Conservation (phyloP, 2,113 vertebrate genomes). For the Candoia aspera region DNA sequence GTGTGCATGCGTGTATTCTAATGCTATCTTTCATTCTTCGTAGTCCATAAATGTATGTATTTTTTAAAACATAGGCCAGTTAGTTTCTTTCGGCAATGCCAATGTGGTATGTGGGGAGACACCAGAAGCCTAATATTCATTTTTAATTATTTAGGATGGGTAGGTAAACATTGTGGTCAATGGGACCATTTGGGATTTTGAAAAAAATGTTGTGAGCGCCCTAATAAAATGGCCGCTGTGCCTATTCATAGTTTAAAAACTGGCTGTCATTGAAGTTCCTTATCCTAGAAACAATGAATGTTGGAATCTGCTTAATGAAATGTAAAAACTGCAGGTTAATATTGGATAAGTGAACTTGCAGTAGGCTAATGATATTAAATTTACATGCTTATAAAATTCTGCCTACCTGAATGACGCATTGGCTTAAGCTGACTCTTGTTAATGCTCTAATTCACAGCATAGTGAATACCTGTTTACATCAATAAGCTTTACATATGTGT, state of each 20-base stretch:
- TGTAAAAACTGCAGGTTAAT: background rate
- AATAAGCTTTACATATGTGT: background rate
- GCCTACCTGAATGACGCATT: background rate
- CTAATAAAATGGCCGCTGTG: background rate
- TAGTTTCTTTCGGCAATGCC: background rate
- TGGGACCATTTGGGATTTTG: background rate
- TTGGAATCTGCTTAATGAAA: conserved; percentile 26
- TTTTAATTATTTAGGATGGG: background rate
- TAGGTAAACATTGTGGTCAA: background rate
- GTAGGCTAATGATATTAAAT: conserved; percentile 27
- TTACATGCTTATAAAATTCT: background rate
- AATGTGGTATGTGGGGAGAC: background rate
- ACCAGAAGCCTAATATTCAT: background rate
- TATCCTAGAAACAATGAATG: background rate
- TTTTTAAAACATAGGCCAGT: background rate
- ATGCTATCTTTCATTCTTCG: background rate
- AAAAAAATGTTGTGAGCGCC: background rate
- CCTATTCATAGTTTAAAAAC: background rate
- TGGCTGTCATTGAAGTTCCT: conserved; percentile 16
- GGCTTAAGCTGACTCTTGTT: background rate
- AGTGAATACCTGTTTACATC: background rate
- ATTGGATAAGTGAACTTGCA: conserved; percentile 19
- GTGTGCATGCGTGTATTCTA: background rate
- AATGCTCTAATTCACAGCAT: background rate
- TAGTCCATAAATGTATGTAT: background rate